Conservation (phyloP, 2,113 vertebrate species). For the Cardinalis cardinalis region DNA sequence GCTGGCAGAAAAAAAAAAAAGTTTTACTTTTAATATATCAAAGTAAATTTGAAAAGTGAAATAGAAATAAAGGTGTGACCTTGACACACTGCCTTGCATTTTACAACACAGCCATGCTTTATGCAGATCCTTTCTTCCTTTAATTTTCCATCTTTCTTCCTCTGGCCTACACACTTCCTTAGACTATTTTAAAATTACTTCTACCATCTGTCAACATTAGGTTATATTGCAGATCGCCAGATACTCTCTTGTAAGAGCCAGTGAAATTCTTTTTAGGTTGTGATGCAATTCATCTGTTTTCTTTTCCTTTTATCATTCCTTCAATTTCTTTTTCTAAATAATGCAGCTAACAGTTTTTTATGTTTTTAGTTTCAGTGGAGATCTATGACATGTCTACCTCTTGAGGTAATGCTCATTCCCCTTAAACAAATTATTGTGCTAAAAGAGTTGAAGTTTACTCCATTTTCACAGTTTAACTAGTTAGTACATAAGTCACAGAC, state of each 20-base stretch:
- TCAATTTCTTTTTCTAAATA: background rate
- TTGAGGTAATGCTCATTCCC: background rate
- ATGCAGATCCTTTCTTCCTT: background rate
- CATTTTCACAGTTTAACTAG: background rate
- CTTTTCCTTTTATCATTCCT: background rate
- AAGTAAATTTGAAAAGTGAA: background rate
- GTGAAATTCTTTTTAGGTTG: background rate
- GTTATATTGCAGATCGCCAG: background rate
- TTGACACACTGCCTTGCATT: background rate
- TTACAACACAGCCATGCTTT: background rate
- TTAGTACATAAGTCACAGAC: background rate
- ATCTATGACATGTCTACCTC: background rate
- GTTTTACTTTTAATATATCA: background rate
- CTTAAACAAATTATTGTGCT: background rate
- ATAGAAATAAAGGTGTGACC: background rate
- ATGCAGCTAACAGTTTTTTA: background rate
- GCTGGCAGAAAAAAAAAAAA: background rate
- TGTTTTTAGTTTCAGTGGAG: background rate
- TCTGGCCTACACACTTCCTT: slow-evolving; percentile 6
- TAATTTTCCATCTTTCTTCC: slow-evolving; percentile 10
- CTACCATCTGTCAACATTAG: slow-evolving; percentile 12
- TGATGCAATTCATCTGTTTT: background rate
- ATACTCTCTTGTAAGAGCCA: background rate
- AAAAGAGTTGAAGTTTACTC: background rate
- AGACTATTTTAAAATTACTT: slow-evolving; percentile 15